Evolutionary conservation across 23 tunicate species (phyloP).

Genomic region (Aplidium turbinatum): DNA sequence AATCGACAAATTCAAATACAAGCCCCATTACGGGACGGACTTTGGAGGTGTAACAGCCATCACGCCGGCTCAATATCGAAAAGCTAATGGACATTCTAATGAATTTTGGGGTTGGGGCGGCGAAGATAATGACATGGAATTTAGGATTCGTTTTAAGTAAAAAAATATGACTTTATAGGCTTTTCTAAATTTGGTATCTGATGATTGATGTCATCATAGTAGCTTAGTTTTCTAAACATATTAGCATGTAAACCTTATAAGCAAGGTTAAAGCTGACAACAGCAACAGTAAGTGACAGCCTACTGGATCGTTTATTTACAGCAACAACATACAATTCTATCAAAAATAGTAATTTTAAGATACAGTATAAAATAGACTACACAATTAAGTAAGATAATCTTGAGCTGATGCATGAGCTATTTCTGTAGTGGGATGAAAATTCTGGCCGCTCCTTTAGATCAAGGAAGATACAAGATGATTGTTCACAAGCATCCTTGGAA

Average conservation of each 20-base stretch:
- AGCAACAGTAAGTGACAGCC: not conserved
- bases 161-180: too few species aligned
- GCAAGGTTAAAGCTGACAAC: too few species aligned
- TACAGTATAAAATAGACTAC: too few species aligned
- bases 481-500: constrained; percentile 86
- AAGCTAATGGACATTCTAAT: constrained; percentile 95
- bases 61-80: constrained; percentile 67
- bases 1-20: constrained; percentile 91
- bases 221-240: too few species aligned
- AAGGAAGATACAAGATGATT: constrained; percentile 87
- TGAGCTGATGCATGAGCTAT: too few species aligned
- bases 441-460: constrained; percentile 43
- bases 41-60: constrained; percentile 95
- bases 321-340: too few species aligned
- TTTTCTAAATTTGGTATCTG: not conserved
- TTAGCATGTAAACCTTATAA: too few species aligned
- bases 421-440: constrained; percentile 62
- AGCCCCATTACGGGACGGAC: constrained; percentile 86
- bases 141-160: constrained; percentile 58
- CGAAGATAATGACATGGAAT: constrained; percentile 96
- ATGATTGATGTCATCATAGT: too few species aligned
- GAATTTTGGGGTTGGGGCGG: constrained; percentile 99
- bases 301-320: not conserved
- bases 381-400: not conserved
- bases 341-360: too few species aligned